Evolutionary conservation across 37 sponge, comb jelly and placozoan species (phyloP).

Genomic region (Cliona cf. orientalis): DNA sequence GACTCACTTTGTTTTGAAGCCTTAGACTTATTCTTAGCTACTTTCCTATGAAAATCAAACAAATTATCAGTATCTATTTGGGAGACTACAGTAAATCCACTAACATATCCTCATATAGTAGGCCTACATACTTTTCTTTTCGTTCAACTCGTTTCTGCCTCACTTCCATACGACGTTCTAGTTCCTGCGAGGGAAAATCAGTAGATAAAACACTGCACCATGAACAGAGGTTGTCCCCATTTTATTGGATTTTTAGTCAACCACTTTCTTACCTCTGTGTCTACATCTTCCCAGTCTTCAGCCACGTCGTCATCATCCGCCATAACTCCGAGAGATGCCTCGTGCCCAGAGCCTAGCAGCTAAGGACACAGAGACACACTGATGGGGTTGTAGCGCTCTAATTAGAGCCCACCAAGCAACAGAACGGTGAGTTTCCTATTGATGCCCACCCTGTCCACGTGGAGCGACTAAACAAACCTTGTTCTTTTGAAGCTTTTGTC

Average conservation of each 20-base stretch:
- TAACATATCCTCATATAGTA: not conserved
- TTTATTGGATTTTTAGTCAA: not conserved
- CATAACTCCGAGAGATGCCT: not conserved
- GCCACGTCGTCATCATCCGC: constrained; percentile 47
- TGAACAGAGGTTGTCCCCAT: not conserved
- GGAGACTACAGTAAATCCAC: not conserved
- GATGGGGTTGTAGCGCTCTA: too few species aligned
- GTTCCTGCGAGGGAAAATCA: constrained; percentile 20
- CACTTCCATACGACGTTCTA: constrained; percentile 78
- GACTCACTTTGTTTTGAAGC: not conserved
- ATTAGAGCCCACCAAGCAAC: not conserved
- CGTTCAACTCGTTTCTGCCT: constrained; percentile 41
- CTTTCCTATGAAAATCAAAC: not conserved
- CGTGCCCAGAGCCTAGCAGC: too few species aligned
- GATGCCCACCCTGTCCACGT: not conserved
- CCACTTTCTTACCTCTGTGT: constrained; percentile 42
- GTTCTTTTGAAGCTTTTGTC: not conserved
- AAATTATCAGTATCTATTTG: not conserved
- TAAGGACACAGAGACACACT: too few species aligned
- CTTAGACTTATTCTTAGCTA: not conserved
- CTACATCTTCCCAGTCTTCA: constrained; percentile 83
- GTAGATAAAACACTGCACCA: not conserved
- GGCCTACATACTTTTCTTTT: not conserved
- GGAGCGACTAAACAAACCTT: not conserved
- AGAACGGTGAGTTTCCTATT: not conserved